Evolutionary conservation across 2,113 vertebrate genomes (phyloP).

Genomic region (Petrocephalus microphthalmus): DNA sequence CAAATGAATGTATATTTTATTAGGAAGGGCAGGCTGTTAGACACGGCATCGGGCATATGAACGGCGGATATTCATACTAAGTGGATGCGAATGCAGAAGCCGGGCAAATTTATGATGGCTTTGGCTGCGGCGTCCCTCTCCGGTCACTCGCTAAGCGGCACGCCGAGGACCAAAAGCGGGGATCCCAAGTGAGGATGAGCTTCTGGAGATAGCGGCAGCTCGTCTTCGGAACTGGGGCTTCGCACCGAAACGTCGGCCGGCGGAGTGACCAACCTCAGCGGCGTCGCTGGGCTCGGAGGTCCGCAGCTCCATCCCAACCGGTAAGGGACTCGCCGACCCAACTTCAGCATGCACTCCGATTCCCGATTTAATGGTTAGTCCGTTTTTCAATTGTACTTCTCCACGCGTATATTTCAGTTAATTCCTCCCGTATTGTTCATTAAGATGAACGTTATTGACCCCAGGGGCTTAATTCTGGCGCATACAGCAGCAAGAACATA

Average conservation of each 20-base stretch:
- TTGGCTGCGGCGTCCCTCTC: neutral
- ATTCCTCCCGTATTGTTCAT: neutral
- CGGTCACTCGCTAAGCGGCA: neutral
- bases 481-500: neutral
- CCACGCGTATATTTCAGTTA: neutral
- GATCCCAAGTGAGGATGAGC: slow-evolving; percentile 13
- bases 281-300: neutral
- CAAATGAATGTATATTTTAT: neutral
- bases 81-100: neutral
- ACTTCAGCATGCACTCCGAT: neutral
- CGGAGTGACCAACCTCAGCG: slow-evolving; percentile 11
- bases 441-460: neutral
- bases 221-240: slow-evolving; percentile 25
- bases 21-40: neutral
- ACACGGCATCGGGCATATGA: neutral
- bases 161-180: neutral
- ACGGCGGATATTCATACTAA: neutral
- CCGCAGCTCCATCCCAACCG: neutral
- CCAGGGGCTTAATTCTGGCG: neutral
- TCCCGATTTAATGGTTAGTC: neutral
- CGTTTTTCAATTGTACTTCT: neutral
- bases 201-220: slow-evolving; percentile 19
- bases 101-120: neutral
- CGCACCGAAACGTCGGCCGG: slow-evolving; percentile 20
- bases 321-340: neutral